Base-by-base conservation (phyloP, 2,797 vertebrate genomes). In the Nannoperca obscura region DNA sequence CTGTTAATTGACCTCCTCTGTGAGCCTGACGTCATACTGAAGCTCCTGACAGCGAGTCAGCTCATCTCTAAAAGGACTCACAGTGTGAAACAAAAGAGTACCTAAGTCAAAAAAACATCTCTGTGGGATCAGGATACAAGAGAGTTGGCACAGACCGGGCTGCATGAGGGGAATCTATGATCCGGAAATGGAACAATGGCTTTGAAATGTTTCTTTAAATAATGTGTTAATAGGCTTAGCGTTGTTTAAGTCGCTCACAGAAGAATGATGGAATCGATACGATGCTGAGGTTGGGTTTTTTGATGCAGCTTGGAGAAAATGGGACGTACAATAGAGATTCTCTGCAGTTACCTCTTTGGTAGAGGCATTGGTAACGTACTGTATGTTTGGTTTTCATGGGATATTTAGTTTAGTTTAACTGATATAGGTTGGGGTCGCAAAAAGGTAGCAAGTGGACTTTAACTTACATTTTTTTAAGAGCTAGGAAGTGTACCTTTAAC, bases 1-100 rank as follows among this genome's bases (percentile, higher is more conserved):
- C 62, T 67, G 61, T 81, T 88, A 86, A 90, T 89, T 86, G 80
- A 86, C 82, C 73, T 83, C 72, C 73, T 58, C 40, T 64, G 52
- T 62, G 71, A 57, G 75, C 44, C 69, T 75, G 74, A 83, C 54
- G 61, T 84, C 82, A 83, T 9, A 63, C 55, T 22, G 36, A 59
- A 77, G 66, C 70, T 54, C 49, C 85, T 80, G 78, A 75, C 78
- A 78, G 80, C 11, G 38, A 75, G 57, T 42, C 11, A 30, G 65
- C 76, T 82, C 49, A 44, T 61, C 70, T 57, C 60, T 63, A 38
- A 81, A 82, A 85, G 65, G 30, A 61, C 78, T 87, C 66, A 12
- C 82, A 80, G 86, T 36, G 32, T 69, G 80, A 85, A 76, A 75
- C 80, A 81, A 76, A 80, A 57, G 58, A 62, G 53, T 59, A 30